Percentiles rank a stretch among this genome's conserved stretches.
Conservation (phyloP, 2,888 invertebrate genomes). For the Baccha elongata region DNA sequence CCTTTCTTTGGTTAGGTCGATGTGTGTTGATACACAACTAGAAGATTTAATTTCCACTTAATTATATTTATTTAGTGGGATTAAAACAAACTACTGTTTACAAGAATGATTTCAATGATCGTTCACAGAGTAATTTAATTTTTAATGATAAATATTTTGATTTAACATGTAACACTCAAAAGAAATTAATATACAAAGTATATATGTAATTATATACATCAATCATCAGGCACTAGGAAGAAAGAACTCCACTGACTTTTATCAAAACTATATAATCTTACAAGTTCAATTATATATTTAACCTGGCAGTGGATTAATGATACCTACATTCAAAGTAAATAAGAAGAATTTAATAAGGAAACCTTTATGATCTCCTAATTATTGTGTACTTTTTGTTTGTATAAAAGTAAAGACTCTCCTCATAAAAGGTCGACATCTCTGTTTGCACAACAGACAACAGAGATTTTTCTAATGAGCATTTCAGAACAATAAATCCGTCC, state of each 20-base stretch:
- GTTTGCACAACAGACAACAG: not conserved
- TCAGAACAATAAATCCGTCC: not conserved
- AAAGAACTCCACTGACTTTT: not conserved
- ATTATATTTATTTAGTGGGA: too few species aligned
- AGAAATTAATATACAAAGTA: not conserved
- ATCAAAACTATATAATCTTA: not conserved
- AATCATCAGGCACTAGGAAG: not conserved
- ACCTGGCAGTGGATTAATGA: slow-evolving; percentile 16
- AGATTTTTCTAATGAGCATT: not conserved
- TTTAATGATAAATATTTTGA: too few species aligned
- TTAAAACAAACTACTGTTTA: too few species aligned
- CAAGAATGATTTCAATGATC: too few species aligned
- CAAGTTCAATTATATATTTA: slow-evolving; percentile 17
- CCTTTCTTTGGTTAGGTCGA: too few species aligned
- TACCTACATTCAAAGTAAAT: not conserved
- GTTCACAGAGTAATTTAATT: too few species aligned
- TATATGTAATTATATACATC: not conserved
- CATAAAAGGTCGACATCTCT: not conserved
- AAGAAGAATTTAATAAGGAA: slow-evolving; percentile 1
- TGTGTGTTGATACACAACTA: too few species aligned
- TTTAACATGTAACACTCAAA: too few species aligned
- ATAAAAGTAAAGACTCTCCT: not conserved
- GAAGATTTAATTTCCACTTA: too few species aligned
- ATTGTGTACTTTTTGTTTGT: not conserved
- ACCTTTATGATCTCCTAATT: slow-evolving; percentile 6